Evolutionary conservation across 2,888 invertebrate genomes (phyloP).

Genomic region (Pyrrhosoma nymphula): DNA sequence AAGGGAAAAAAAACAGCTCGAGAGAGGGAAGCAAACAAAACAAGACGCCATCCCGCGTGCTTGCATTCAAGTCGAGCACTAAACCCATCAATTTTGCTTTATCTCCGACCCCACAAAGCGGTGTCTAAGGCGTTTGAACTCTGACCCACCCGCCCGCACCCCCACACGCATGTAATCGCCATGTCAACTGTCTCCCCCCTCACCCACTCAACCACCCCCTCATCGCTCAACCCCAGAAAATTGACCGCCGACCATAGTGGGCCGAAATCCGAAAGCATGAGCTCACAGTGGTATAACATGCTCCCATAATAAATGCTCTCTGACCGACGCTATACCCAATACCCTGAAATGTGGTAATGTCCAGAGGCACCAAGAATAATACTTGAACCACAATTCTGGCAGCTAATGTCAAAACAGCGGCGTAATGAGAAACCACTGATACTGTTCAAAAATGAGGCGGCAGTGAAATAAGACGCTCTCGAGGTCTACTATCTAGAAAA

Average conservation of each 20-base stretch:
- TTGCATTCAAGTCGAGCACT: not conserved
- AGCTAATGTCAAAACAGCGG: too few relatives aligned
- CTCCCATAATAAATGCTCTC: too few relatives aligned
- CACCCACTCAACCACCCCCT: not conserved
- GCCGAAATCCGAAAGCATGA: too few relatives aligned
- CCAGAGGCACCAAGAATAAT: too few relatives aligned
- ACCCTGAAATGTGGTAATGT: too few relatives aligned
- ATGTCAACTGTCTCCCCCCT: not conserved
- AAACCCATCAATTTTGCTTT: slow-evolving; percentile 22
- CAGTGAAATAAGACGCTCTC: too few relatives aligned
- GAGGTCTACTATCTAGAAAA: too few relatives aligned
- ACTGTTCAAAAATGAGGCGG: too few relatives aligned
- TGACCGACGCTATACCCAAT: too few relatives aligned
- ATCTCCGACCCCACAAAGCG: not conserved
- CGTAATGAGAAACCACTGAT: too few relatives aligned
- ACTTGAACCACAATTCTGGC: too few relatives aligned
- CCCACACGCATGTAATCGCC: not conserved
- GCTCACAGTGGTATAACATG: too few relatives aligned
- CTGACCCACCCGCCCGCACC: not conserved
- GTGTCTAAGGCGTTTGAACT: not conserved
- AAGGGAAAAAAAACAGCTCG: not conserved
- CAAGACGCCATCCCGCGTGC: not conserved
- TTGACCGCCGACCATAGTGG: not conserved
- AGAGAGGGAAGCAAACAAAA: not conserved
- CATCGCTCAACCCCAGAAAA: not conserved